These are phyloP conservation scores for Temnothorax curvispinosus DNA, from an alignment of 1,140 invertebrate species.

Conservation along the genomic window DNA sequence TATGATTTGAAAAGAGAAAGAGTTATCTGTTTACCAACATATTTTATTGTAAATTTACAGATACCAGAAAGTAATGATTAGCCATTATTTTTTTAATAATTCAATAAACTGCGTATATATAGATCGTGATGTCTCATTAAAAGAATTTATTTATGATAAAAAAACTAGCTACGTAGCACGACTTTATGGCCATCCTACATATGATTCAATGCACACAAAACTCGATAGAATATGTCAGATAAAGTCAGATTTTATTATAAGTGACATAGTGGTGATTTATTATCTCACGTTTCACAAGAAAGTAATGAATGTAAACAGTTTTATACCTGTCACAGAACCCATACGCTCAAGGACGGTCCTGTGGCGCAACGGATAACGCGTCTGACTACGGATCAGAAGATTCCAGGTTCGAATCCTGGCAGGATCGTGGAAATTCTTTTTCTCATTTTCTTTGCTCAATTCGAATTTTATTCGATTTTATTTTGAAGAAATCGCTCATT, in stretches of 20 bases:
- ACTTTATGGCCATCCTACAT: background rate
- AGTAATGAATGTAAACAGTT: background rate
- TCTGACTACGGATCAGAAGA: conserved; percentile 97
- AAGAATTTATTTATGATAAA: background rate
- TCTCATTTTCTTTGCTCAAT: background rate
- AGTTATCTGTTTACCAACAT: background rate
- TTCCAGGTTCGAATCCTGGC: conserved; percentile 97
- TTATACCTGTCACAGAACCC: background rate
- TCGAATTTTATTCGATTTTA: background rate
- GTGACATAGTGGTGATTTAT: background rate
- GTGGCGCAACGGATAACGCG: conserved; percentile 97
- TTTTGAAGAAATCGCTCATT: background rate
- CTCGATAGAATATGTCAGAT: background rate
- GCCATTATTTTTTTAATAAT: background rate
- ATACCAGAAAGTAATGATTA: background rate
- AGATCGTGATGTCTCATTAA: background rate
- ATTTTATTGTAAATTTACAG: background rate
- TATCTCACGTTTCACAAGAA: background rate
- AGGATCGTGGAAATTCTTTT: conserved; percentile 86
- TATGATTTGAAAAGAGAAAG: background rate
- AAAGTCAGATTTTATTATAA: background rate
- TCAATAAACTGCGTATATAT: background rate
- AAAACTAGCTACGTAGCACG: background rate
- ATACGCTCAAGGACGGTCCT: conserved; percentile 86
- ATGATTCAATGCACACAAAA: background rate